These are phyloP conservation scores for Spinibarbus caldwelli DNA, from an alignment of 2,797 vertebrate genomes.

Conservation along the genomic window DNA sequence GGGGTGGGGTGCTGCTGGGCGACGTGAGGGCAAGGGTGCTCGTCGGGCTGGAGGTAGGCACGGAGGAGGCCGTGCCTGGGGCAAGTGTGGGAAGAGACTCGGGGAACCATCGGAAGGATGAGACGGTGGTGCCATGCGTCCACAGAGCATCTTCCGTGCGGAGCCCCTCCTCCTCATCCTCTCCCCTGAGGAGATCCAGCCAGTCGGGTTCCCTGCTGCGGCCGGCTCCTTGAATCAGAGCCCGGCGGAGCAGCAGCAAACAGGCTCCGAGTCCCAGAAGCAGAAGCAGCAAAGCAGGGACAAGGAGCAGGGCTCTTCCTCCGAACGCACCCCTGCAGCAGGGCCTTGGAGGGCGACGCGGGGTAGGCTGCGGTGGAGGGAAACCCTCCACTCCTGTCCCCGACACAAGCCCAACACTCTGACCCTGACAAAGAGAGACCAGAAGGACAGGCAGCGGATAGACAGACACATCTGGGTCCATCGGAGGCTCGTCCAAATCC, in stretches of 20 bases:
- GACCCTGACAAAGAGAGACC: constrained; percentile 57
- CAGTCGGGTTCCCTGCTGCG: constrained; percentile 50
- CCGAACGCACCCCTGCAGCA: constrained; percentile 41
- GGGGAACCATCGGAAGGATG: constrained; percentile 38
- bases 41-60: constrained; percentile 63
- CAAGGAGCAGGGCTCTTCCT: constrained; percentile 45
- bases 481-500: constrained; percentile 56
- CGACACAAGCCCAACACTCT: constrained; percentile 46
- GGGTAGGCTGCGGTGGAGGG: not conserved
- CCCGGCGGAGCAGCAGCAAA: constrained; percentile 59
- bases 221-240: constrained; percentile 44
- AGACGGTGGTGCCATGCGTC: constrained; percentile 11
- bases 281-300: constrained; percentile 20
- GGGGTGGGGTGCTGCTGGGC: constrained; percentile 60
- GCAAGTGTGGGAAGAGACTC: constrained; percentile 38
- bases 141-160: constrained; percentile 38
- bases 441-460: constrained; percentile 56
- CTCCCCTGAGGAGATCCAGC: constrained; percentile 57
- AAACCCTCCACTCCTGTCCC: constrained; percentile 42
- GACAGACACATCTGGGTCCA: constrained; percentile 62
- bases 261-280: constrained; percentile 51
- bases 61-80: constrained; percentile 25
- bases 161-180: constrained; percentile 56
- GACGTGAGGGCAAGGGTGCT: constrained; percentile 37
- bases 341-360: constrained; percentile 22